These are phyloP conservation scores for Galemys pyrenaicus DNA, from an alignment of 2,113 vertebrate genomes.

Conservation along the genomic window DNA sequence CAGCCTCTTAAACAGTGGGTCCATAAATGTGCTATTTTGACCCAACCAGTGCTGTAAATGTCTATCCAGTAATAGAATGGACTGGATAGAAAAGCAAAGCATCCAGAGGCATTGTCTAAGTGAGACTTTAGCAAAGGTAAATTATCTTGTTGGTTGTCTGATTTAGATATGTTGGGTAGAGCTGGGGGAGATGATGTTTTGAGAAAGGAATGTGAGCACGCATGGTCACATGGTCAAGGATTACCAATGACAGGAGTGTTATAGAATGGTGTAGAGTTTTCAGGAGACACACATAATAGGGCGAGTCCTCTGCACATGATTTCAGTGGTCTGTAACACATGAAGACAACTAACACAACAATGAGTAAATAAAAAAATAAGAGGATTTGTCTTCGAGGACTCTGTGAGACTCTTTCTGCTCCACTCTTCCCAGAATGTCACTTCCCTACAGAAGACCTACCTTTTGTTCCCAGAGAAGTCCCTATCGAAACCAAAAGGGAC, in stretches of 20 bases:
- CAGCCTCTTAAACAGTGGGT: not conserved
- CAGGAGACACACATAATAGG: not conserved
- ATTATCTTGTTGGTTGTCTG: not conserved
- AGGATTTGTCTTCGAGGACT: not conserved
- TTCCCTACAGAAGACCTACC: no score
- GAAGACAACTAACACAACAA: not conserved
- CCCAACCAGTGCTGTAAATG: not conserved
- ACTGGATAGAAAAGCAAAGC: not conserved
- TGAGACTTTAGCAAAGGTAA: not conserved
- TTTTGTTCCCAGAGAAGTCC: not conserved
- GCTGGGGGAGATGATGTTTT: not conserved
- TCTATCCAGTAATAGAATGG: not conserved
- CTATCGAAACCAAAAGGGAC: not conserved
- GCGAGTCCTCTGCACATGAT: not conserved
- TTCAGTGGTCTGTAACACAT: not conserved
- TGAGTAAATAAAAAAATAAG: not conserved
- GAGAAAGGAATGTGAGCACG: not conserved
- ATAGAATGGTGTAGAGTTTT: not conserved
- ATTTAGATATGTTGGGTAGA: not conserved
- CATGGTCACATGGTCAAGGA: not conserved
- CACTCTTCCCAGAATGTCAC: not conserved
- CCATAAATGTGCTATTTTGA: not conserved
- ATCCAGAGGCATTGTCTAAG: not conserved
- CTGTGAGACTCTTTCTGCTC: not conserved
- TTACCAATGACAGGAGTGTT: not conserved